Evolutionary conservation across 2,797 vertebrate genomes (phyloP).

Genomic region (Phyllotis vaccarum): DNA sequence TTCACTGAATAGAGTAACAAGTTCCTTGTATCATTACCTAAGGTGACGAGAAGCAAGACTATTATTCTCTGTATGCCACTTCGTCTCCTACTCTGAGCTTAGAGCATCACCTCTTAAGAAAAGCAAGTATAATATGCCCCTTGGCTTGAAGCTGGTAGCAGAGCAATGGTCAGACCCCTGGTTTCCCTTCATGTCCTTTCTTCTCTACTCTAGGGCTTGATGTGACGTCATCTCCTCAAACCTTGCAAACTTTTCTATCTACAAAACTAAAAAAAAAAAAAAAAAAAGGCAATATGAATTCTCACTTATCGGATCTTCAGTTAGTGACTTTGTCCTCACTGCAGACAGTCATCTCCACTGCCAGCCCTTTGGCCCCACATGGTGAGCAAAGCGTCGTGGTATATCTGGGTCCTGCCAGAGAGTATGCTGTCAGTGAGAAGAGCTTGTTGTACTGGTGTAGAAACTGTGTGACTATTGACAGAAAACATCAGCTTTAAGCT

Average conservation of each 20-base stretch:
- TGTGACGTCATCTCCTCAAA: background rate
- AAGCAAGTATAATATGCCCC: rapidly evolving
- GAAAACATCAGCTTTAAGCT: constrained; percentile 26
- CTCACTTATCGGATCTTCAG: background rate
- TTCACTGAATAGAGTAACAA: background rate
- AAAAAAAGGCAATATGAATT: background rate
- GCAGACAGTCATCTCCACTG: background rate
- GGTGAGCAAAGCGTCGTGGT: background rate
- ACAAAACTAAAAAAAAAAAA: background rate
- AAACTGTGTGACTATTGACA: background rate
- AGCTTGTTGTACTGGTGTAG: background rate
- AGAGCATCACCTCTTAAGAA: background rate
- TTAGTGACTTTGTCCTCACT: background rate
- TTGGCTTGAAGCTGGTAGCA: background rate
- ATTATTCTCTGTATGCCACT: background rate
- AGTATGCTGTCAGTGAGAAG: background rate
- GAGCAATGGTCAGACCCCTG: background rate
- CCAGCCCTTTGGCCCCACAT: background rate
- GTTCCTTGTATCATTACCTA: background rate
- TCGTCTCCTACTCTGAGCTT: background rate
- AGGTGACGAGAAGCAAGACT: background rate
- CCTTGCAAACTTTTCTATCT: constrained; percentile 8
- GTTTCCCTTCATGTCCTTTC: background rate
- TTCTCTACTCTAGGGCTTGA: background rate
- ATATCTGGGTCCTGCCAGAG: background rate